These are phyloP conservation scores for Drosophila leontia DNA, from an alignment of 1,140 invertebrate species.

Conservation along the genomic window DNA sequence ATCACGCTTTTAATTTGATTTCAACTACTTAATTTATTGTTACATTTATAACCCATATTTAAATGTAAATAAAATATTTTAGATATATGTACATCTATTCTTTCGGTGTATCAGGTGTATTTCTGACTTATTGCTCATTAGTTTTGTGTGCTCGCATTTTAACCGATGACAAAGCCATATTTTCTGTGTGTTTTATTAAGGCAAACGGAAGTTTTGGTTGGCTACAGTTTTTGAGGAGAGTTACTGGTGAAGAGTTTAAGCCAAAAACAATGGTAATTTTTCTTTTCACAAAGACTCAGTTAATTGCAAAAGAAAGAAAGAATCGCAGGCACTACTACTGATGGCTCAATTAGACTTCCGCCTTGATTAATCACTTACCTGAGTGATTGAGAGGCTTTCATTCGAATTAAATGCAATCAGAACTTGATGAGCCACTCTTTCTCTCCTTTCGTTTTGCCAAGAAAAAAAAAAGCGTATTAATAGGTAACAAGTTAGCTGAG, in stretches of 20 bases:
- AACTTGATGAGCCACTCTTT: slow-evolving; percentile 27
- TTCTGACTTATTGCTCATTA: slow-evolving; percentile 43
- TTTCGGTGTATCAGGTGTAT: slow-evolving; percentile 2
- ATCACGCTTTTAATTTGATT: not conserved
- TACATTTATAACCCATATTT: too few species aligned
- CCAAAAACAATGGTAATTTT: slow-evolving; percentile 6
- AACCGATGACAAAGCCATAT: slow-evolving; percentile 26
- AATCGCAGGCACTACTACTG: not conserved
- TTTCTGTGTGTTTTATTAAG: slow-evolving; percentile 4
- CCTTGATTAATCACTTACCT: slow-evolving; percentile 31
- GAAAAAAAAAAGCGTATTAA: slow-evolving; percentile 14
- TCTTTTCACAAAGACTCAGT: not conserved
- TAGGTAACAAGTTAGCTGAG: slow-evolving; percentile 7
- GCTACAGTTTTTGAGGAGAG: slow-evolving; percentile 9
- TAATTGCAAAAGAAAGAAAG: slow-evolving; percentile 7
- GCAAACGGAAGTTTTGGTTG: slow-evolving; percentile 28
- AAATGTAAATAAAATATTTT: not conserved
- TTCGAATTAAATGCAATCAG: slow-evolving; percentile 40
- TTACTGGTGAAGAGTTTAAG: not conserved
- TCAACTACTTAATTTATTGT: not conserved
- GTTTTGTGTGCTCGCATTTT: slow-evolving; percentile 40
- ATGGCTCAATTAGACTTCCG: slow-evolving; percentile 5
- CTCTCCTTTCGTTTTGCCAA: slow-evolving; percentile 3
- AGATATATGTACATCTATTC: not conserved
- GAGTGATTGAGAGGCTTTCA: slow-evolving; percentile 15